phyloP scores from a whole-genome alignment of 2,113 vertebrate species.

The Etia nguti region DNA sequence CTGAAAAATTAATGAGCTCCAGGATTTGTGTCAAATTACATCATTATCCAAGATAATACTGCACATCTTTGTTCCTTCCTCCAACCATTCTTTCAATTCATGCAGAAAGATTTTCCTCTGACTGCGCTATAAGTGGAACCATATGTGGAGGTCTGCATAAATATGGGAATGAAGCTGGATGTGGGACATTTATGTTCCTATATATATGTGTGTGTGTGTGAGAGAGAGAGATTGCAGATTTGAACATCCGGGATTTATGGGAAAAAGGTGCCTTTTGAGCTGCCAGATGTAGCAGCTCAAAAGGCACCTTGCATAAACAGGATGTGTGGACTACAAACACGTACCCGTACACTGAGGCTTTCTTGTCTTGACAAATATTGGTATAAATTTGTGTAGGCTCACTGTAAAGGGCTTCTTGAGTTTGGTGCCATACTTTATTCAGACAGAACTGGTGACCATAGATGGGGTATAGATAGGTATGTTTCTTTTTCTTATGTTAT shows the following conservation, averaged over 20 bases:
- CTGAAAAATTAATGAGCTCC: not conserved
- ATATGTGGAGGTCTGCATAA: slow-evolving; percentile 30
- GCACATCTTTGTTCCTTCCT: slow-evolving; percentile 8
- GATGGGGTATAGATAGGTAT: not conserved
- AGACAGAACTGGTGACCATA: not conserved
- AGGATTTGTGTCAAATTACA: slow-evolving; percentile 4
- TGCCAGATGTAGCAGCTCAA: slow-evolving; percentile 4
- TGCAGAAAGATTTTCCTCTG: slow-evolving; percentile 22
- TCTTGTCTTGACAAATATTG: not conserved
- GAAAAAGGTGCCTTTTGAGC: not conserved
- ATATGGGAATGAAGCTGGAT: not conserved
- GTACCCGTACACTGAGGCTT: not conserved
- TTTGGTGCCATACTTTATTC: not conserved
- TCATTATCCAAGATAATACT: slow-evolving; percentile 13
- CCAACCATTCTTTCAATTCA: not conserved
- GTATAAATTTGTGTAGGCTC: not conserved
- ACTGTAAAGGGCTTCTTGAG: not conserved
- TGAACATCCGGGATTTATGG: not conserved
- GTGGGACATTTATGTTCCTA: not conserved
- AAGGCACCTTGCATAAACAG: slow-evolving; percentile 10
- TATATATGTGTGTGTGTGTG: not conserved
- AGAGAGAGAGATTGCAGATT: not conserved
- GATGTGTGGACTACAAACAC: not conserved
- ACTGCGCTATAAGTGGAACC: slow-evolving; percentile 25
- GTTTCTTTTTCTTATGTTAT: not conserved